Base-by-base conservation (phyloP, 2,888 invertebrate species). In the Ophion ventricosus region DNA sequence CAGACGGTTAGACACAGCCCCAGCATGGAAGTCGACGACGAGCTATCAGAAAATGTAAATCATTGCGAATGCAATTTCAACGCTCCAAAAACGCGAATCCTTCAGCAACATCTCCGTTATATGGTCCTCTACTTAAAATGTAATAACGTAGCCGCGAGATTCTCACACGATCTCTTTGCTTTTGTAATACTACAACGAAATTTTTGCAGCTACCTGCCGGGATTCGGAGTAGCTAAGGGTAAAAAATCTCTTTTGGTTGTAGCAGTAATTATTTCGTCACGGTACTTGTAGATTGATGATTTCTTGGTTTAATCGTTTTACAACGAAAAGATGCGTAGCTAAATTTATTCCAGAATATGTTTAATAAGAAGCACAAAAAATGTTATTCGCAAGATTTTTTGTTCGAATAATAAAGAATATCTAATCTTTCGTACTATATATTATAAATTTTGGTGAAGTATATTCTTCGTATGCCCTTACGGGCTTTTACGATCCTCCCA, bases 31-130 rank as follows among this genome's bases (percentile, higher is more conserved):
- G 76, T 81, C 70, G 63, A 74, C 61, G 61, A 67, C 73, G 66
- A 63, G 49, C 82, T 54, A 49, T 25, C 67, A 29, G 49, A 73
- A 79, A 79, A 78, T 82, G 74, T 57, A 78, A 82, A 82, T 82
- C 14, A n/a, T 26, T 40, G 59, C 57, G 59, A 76, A 82, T 59
- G 70, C 72, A 72, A 72, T 72, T 82, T 49, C 49, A 66, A 26
- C 23, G 69, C 59, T 43, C 49, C n/a, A 54, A 2, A 29, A 35
- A 26, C 66, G 66, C n/a, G 66, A 40, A 10, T 29, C n/a, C 11
- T 11, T 17, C 14, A 11, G 10, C 17, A 49, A 25, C 14, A 25
- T 26, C 67, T 7, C 1, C 11, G 23, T 25, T 17, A 8, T 26
- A 17, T 67, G 17, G 49, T 49, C 49, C 49, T 49, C 49, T 2